Evolutionary conservation across 2,113 vertebrate genomes (phyloP), one percentile per base, ranked within the genome.

Genomic region (Apodemus sylvaticus): DNA sequence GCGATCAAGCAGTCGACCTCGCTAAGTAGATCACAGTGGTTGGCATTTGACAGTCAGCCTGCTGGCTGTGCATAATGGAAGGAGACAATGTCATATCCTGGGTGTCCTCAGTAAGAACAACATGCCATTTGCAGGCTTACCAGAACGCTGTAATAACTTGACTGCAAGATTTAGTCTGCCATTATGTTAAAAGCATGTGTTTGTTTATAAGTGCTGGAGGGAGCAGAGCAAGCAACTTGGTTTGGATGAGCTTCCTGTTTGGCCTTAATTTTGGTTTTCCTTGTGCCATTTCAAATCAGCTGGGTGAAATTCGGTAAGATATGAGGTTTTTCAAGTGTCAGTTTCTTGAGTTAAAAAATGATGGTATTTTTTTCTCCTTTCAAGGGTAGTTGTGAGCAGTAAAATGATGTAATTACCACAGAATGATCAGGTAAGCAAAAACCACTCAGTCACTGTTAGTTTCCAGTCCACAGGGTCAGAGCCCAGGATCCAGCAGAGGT

Each of bases 1-100:
- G 92, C 90, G 87, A 90, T 95, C 96, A 96, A 97, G 93, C 60
- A 73, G 91, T 83, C 1, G 34, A 95, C 96, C 93, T 96, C 95
- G 48, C 96, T 96, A 73, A 95, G 92, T 91, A 86, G 91, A 97
- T 95, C 91, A 87, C 83, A 96, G 89, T 86, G 79, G 95, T 71
- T 64, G 73, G 68, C 62, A 78, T 70, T 73, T 95, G 96, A 94
- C 96, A 96, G 87, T 86, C 85, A 51, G 70, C 95, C 76, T 91
- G 82, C 74, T 88, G 83, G 83, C 71, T 90, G 42, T 48, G 42
- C 5, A 0, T 94, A 94, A 94, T 74, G 64, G 78, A 66, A 94
- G 78, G 89, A 97, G 96, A 94, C 95, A 95, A 13, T 95, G 81
- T 97, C 93, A 96, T 85, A 89, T 96, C 64, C 86, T 86, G 68